Base-by-base conservation (phyloP, 1,140 invertebrate species). In the Lasioglossum baleicum region DNA sequence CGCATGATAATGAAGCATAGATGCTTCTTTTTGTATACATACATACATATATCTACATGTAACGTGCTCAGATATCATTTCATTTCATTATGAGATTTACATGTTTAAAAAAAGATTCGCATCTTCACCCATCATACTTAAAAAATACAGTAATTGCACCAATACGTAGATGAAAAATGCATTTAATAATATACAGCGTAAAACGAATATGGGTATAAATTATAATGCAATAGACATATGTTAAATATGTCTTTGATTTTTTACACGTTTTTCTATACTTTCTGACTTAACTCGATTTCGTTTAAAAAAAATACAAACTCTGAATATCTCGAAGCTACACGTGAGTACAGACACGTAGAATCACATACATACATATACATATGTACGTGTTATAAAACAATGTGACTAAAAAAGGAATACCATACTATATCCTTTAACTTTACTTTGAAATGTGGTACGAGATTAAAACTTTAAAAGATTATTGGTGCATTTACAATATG, bases 41-140 rank as follows among this genome's bases (percentile, higher is more conserved):
- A 63, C 35, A 35, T 35, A 35, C 35, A 35, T 35, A 35, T 35
- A 35, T 35, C 35, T 35, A 35, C 35, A 35, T 35, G 3, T 3
- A 35, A 51, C 35, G 17, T 77, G 42, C 4, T 51, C 70, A 20
- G 35, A n/a, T 71, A 63, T 69, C 20, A 35, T 51, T 71, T 77
- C 48, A 77, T 48, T 69, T 77, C 48, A 77, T 48, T 69, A 60
- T 7, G 56, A 51, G 48, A 71, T 15, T 77, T 63, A 56, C 35
- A 17, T 15, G 51, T 72, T 65, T 56, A 20, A 56, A 56, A 79
- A 73, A 44, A 26, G 26, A 42, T 3, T 51, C 40, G 13, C 11
- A 26, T 63, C 53, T 42, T 20, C 8, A 6, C 35, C 48, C 11
- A 22, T 48, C 17, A 44, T 20, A 58, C 17, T 48, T 65, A 7